Evolutionary conservation across 2,888 invertebrate genomes (phyloP), one percentile per base, ranked within the genome.

Genomic region (Drosophila peninsularis): DNA sequence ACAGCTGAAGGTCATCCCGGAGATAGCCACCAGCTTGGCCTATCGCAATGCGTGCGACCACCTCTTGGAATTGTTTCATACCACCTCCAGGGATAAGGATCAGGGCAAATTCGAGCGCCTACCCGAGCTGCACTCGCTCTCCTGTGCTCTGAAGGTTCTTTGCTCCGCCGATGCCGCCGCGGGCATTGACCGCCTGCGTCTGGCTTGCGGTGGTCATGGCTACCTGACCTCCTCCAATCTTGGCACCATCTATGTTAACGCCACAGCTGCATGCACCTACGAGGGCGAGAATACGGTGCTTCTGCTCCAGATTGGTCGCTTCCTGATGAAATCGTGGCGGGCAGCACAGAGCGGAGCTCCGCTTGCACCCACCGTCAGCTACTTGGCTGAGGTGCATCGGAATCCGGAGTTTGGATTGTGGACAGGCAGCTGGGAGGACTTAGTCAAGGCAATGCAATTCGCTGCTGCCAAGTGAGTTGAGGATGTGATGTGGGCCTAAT

Each of bases 221-320:
- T 99, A 97, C 93, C 96, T 97, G 95, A 94, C 95, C 27, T 94
- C 96, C 21, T 96, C 97, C 78, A 97, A 96, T 91, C 93, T 99
- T 78, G 97, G 98, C 19, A 93, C 94, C 67, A 95, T 96, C 1
- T 98, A 97, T 91, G 95, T 95, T 0, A 93, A 95, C 67, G 95
- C 95, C 30, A 96, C 97, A 0, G 98, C 98, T 17, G 95, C 96
- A 62, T 96, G 96, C 91, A 98, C 98, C 0, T 98, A 98, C 91
- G 98, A 99, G 93, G 98, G 99, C 0, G 98, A 99, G 93, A 98
- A 99, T 92, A 98, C 98, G 0, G 98, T 99, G 39, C 93, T 99
- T 84, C 93, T 96, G 58, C 93, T 98, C 58, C 98, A 99, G 93
- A 96, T 97, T 1, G 98, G 98, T 2, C 94, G 96, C 78, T 97